phyloP scores from a whole-genome alignment of 2,113 vertebrate species.

The Menidia beryllina region DNA sequence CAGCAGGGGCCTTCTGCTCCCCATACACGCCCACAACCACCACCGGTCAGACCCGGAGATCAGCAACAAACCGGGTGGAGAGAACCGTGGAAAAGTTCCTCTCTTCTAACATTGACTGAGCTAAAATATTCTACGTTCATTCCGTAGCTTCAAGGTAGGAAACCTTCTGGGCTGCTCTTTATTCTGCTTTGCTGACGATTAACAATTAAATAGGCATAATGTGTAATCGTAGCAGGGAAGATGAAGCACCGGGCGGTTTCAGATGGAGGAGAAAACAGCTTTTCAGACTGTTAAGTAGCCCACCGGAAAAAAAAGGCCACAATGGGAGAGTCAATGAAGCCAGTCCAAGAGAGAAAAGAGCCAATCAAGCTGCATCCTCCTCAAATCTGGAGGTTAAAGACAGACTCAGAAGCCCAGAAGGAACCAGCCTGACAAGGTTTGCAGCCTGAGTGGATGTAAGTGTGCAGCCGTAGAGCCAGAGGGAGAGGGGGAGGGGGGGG shows the following conservation, averaged over 20 bases:
- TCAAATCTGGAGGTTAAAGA: constrained; percentile 22
- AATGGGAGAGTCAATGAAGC: constrained; percentile 22
- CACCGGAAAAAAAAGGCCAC: constrained; percentile 25
- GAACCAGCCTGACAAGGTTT: constrained; percentile 38
- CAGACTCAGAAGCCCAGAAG: background rate
- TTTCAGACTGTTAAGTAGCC: constrained; percentile 1
- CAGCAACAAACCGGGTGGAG: no score
- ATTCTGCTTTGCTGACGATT: background rate
- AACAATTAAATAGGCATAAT: constrained; percentile 19
- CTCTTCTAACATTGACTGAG: constrained; percentile 3
- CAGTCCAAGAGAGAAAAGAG: constrained; percentile 28
- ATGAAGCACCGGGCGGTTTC: background rate
- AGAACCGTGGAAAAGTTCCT: background rate
- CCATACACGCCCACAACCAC: no score
- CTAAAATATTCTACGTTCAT: background rate
- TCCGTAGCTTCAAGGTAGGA: background rate
- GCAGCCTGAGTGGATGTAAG: constrained; percentile 45
- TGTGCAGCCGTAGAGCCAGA: constrained; percentile 28
- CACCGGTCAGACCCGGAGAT: no score
- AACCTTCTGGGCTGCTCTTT: background rate
- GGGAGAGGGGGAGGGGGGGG: background rate
- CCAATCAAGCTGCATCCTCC: constrained; percentile 22
- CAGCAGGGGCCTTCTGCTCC: no score
- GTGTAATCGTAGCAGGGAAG: background rate
- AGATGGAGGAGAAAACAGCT: constrained; percentile 3